Evolutionary conservation across 1,140 invertebrate genomes (phyloP), one percentile per base, ranked within the genome.

Genomic region (Trinorchestia longiramus): DNA sequence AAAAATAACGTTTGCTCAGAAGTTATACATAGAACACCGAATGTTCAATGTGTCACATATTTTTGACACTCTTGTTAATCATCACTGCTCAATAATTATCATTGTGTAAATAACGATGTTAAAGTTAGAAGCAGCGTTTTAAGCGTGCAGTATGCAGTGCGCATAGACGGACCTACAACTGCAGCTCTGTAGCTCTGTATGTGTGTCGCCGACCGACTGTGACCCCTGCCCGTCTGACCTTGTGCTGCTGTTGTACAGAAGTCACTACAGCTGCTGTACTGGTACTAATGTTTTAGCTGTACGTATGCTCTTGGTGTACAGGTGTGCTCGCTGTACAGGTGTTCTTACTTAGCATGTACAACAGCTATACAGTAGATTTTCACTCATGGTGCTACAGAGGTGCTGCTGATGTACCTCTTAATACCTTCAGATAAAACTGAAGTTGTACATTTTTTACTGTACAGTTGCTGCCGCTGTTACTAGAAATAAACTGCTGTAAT

Each of bases 171-270:
- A 36, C n/a, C 88, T 19, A 15, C 15, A 90, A 28, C 88, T 42
- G 88, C 88, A 42, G 88, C 88, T 77, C 17, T 43, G 88, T 41
- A 43, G 43, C 41, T 28, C 41, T 28, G 88, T 41, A 90, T 90
- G 88, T 90, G 43, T 90, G 88, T 43, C 88, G 43, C 41, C 88
- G 88, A 90, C 88, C 88, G 88, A 90, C 15, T 11, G 23, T 90
- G 88, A 90, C 88, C 88, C 88, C 88, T 42, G 88, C 88, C 88
- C n/a, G 28, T 3, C 36, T 90, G 88, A 90, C 88, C 88, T 90
- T 90, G 88, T 42, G 88, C 88, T 11, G 41, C 88, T 41, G 88
- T 8, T 53, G 88, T 42, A 41, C 43, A 42, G 88, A 8, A 15
- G 62, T 23, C 3, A 36, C 62, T 23, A 28, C 62, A 23, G 15